Evolutionary conservation across 2,888 invertebrate genomes (phyloP).

Genomic region (Ennomos erosarius): DNA sequence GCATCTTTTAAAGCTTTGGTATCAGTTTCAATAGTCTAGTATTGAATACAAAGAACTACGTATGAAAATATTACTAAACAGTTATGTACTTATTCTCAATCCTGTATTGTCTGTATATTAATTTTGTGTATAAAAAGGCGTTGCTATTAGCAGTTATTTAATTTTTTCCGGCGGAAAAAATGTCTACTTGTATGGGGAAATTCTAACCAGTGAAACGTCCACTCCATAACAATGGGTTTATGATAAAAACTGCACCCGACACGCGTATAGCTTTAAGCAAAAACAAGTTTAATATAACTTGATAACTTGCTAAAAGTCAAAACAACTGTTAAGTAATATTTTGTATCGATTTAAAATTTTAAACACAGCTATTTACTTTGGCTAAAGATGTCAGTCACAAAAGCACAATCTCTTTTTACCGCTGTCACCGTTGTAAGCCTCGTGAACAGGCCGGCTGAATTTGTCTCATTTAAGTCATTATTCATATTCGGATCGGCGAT

Average conservation of each 20-base stretch:
- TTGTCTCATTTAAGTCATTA: slow-evolving; percentile 1
- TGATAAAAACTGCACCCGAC: no score
- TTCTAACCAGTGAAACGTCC: no score
- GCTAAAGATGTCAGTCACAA: slow-evolving; percentile 5
- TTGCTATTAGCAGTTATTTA: no score
- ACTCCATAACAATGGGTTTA: no score
- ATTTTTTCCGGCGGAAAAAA: no score
- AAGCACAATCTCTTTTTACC: slow-evolving; percentile 16
- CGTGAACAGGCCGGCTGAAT: slow-evolving; percentile 11
- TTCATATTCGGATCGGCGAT: slow-evolving; percentile 7
- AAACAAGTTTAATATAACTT: no score
- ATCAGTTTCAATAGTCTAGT: neutral
- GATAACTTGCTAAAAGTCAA: no score
- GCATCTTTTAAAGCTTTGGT: slow-evolving; percentile 15
- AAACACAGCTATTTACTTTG: neutral
- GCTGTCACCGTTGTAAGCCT: slow-evolving; percentile 18
- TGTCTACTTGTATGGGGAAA: no score
- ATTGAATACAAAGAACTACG: neutral
- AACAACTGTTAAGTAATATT: slow-evolving; percentile 21
- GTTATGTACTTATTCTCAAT: no score
- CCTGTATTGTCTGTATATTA: no score
- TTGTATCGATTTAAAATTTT: slow-evolving; percentile 12
- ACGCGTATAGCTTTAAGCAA: no score
- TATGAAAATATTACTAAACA: slow-evolving; percentile 3
- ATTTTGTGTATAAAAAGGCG: no score